Base-by-base conservation (phyloP, 2,113 vertebrate genomes). In the Poeciliopsis prolifica region DNA sequence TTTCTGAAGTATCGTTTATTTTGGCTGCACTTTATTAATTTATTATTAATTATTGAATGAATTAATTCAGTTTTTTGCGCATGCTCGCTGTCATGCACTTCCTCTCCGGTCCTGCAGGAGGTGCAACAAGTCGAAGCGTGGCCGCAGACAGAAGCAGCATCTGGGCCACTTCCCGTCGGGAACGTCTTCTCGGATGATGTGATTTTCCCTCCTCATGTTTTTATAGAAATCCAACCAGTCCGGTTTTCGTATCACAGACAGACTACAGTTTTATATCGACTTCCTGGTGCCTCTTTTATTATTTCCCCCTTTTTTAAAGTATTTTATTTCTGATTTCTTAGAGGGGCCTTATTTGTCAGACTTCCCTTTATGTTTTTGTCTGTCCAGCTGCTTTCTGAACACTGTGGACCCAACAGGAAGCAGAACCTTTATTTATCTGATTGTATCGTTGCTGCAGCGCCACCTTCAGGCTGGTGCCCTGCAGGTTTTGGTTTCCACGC, bases 121-220 rank as follows among this genome's bases (percentile, higher is more conserved):
- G 94, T 99, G 97, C 85, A 97, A 96, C 82, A 97, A 98, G 94
- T 96, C 97, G 72, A 98, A 98, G 80, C 96, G 97, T 82, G 97
- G 97, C 74, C 96, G 97, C 68, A 93, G 97, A 64, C 97, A 98
- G 96, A 99, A 99, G 95, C 97, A 99, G 93, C 98, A 98, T 85
- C 93, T 98, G 75, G 97, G 96, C 67, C 97, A 98, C 93, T 99
- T 99, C 94, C 96, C 95, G 76, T 97, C 97, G 90, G 98, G 98
- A 79, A 95, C 96, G 2, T 97, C 97, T 78, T 98, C 97, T 90
- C 94, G 97, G 90, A 99, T 99, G 96, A 97, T 98, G 95, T 99
- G 17, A 28, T 40, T 7, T 5, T 44, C 13, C 44, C 54, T 71
- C 37, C 1, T 87, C 70, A 63, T 31, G 72, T 89, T 91, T 90